These are phyloP conservation scores for Aleiodes sp. DNA, from an alignment of 1,140 invertebrate genomes.

Conservation along the genomic window DNA sequence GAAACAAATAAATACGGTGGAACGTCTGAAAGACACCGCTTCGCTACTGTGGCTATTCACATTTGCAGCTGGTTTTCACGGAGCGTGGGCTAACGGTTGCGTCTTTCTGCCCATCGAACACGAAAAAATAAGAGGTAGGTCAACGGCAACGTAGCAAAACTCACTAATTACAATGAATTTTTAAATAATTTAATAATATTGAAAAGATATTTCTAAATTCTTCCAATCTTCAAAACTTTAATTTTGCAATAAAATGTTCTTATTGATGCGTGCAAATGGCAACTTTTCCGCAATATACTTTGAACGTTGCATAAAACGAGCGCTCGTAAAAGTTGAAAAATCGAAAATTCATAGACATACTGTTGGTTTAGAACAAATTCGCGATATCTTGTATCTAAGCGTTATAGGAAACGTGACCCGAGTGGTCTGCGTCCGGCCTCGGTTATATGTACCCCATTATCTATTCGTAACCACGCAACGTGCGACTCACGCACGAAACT, in stretches of 20 bases:
- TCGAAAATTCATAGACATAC: constrained; percentile 7
- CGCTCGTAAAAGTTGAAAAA: neutral
- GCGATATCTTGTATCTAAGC: constrained; percentile 22
- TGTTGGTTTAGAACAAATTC: constrained; percentile 20
- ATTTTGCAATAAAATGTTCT: no score
- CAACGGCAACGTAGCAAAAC: no score
- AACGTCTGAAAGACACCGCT: neutral
- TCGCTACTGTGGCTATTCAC: neutral
- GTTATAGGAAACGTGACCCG: constrained; percentile 21
- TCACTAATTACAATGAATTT: no score
- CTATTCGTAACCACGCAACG: constrained; percentile 32
- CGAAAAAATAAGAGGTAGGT: neutral
- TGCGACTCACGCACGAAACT: constrained; percentile 30
- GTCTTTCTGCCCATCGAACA: constrained; percentile 44
- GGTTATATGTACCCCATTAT: constrained; percentile 22
- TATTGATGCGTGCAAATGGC: no score
- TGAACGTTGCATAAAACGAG: no score
- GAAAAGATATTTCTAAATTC: no score
- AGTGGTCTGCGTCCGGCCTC: neutral
- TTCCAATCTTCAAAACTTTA: no score
- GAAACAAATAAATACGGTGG: neutral
- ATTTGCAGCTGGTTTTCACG: constrained; percentile 5
- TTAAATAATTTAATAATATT: no score
- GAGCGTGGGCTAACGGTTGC: constrained; percentile 37
- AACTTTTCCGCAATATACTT: no score